Conservation (phyloP, 1,140 invertebrate genomes). For the Melanaphis sacchari region DNA sequence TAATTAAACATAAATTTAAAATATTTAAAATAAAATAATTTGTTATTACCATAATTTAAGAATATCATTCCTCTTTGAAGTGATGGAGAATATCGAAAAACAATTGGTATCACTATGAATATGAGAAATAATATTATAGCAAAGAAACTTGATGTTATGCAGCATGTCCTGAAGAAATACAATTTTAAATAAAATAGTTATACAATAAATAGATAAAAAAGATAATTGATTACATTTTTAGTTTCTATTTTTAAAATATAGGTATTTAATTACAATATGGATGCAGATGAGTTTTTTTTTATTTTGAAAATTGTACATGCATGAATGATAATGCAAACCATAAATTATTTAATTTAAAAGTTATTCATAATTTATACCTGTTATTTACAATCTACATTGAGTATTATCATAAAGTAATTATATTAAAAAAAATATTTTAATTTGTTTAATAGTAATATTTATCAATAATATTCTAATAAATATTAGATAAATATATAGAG, state of each 20-base stretch:
- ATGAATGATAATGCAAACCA: background rate
- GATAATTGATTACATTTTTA: background rate
- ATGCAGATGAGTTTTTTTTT: background rate
- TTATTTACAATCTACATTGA: background rate
- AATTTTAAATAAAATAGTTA: background rate
- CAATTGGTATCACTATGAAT: constrained; percentile 59
- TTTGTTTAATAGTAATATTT: background rate
- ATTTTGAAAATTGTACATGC: constrained; percentile 8
- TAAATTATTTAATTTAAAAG: background rate
- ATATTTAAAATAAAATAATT: background rate
- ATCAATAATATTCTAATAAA: background rate
- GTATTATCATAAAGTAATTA: background rate
- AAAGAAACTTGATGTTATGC: constrained; percentile 23
- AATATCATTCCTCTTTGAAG: constrained; percentile 59
- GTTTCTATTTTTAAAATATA: constrained; percentile 8
- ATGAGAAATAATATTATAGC: constrained; percentile 58
- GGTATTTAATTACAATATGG: constrained; percentile 6
- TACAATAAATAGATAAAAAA: background rate
- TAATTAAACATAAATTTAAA: background rate
- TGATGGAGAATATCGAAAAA: constrained; percentile 59
- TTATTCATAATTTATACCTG: background rate
- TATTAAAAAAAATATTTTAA: background rate
- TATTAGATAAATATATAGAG: background rate
- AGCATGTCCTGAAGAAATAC: constrained; percentile 38
- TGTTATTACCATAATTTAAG: constrained; percentile 59